Conservation (phyloP, 2,113 vertebrate genomes). For the Sprattus sprattus region DNA sequence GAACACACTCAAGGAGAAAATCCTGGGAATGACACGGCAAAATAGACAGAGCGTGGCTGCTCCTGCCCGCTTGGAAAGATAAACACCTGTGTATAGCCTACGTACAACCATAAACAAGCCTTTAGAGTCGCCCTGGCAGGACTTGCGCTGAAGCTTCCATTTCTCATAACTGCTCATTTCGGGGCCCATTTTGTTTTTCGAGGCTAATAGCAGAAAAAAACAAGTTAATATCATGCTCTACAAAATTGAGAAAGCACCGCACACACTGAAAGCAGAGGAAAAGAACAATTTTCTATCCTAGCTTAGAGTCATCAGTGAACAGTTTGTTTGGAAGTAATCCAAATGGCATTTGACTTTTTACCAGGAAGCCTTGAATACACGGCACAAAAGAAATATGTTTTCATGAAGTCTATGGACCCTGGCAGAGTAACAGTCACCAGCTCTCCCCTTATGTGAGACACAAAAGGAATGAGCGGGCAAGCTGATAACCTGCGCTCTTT, state of each 20-base stretch:
- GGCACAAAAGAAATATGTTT: slow-evolving; percentile 10
- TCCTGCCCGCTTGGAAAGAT: too few relatives aligned
- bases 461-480: neutral
- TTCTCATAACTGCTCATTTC: neutral
- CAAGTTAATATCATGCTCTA: neutral
- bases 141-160: neutral
- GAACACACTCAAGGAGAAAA: too few relatives aligned
- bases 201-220: neutral
- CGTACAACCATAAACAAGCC: too few relatives aligned
- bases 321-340: slow-evolving; percentile 5
- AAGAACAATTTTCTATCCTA: neutral
- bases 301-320: neutral
- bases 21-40: too few relatives aligned
- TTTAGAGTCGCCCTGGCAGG: too few relatives aligned
- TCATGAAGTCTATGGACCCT: neutral
- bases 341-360: neutral
- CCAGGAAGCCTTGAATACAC: neutral
- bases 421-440: neutral
- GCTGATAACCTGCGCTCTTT: neutral
- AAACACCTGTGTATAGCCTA: too few relatives aligned
- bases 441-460: neutral
- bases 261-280: neutral
- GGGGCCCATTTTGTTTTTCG: neutral
- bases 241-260: neutral
- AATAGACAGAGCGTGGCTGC: too few relatives aligned